Conservation (phyloP, 2,797 vertebrate species). For the Astyanax mexicanus region DNA sequence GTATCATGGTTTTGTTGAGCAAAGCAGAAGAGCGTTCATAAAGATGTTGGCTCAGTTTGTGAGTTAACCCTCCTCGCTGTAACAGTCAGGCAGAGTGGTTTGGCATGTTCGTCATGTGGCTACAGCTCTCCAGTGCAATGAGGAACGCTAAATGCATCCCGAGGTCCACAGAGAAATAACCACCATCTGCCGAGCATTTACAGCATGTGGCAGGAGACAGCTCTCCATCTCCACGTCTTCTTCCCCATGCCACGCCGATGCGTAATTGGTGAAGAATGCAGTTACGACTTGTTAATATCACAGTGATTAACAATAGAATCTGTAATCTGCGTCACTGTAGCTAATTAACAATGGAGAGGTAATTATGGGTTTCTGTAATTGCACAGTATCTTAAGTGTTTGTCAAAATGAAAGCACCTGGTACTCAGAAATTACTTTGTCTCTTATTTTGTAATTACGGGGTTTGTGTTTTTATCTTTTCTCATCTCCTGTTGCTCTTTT, state of each 20-base stretch:
- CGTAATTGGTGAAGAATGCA: conserved; percentile 45
- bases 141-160: conserved; percentile 34
- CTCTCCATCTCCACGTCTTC: conserved; percentile 22
- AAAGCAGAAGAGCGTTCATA: not conserved
- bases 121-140: conserved; percentile 14
- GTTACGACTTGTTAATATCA: conserved; percentile 61
- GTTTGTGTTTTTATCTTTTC: conserved; percentile 50
- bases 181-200: conserved; percentile 45
- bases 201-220: conserved; percentile 28
- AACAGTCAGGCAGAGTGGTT: conserved; percentile 15
- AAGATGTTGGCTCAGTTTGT: not conserved
- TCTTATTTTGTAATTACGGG: conserved; percentile 65
- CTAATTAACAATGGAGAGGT: conserved; percentile 61
- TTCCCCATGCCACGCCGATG: not conserved
- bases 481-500: conserved; percentile 42
- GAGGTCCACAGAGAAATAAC: conserved; percentile 45
- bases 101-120: conserved; percentile 40
- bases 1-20: not conserved
- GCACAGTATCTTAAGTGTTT: conserved; percentile 64
- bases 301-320: conserved; percentile 60
- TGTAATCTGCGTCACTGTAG: conserved; percentile 53
- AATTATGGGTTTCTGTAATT: conserved; percentile 66
- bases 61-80: not conserved
- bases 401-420: conserved; percentile 64
- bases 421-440: conserved; percentile 58